These are phyloP conservation scores for Petrocephalus microphthalmus DNA, from an alignment of 2,113 vertebrate genomes.

Conservation along the genomic window DNA sequence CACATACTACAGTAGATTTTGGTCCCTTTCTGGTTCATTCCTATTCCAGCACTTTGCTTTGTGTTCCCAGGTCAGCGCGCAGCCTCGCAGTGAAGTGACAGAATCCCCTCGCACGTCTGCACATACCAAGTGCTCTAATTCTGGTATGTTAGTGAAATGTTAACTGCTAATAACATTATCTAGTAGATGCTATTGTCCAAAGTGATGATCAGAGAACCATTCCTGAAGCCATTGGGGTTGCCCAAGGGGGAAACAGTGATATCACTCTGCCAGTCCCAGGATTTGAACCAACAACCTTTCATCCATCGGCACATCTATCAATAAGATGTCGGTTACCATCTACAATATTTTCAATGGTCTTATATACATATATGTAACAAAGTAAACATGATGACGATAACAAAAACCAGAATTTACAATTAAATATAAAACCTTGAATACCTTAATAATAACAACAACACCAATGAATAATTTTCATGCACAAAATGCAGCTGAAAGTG, in stretches of 20 bases:
- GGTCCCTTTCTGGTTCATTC: not conserved
- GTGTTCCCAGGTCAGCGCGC: not conserved
- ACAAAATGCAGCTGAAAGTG: not conserved
- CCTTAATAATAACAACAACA: not conserved
- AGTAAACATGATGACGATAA: not conserved
- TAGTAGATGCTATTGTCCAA: not conserved
- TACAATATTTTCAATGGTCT: not conserved
- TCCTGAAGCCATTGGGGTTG: not conserved
- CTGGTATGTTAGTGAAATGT: not conserved
- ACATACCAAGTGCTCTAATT: not conserved
- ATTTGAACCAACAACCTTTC: not conserved
- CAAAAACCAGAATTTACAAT: not conserved
- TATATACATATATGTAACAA: not conserved
- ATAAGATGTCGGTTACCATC: not conserved
- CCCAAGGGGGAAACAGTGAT: too few species aligned
- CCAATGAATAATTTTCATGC: not conserved
- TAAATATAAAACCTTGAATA: not conserved
- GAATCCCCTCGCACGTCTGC: not conserved
- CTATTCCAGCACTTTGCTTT: not conserved
- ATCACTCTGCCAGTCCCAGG: not conserved
- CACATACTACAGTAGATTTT: not conserved
- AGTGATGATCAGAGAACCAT: not conserved
- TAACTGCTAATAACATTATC: not conserved
- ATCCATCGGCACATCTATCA: not conserved
- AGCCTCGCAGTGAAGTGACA: not conserved